Evolutionary conservation across 2,888 invertebrate genomes (phyloP), one percentile per base, ranked within the genome.

Genomic region (Nephrocerus scutellatus): DNA sequence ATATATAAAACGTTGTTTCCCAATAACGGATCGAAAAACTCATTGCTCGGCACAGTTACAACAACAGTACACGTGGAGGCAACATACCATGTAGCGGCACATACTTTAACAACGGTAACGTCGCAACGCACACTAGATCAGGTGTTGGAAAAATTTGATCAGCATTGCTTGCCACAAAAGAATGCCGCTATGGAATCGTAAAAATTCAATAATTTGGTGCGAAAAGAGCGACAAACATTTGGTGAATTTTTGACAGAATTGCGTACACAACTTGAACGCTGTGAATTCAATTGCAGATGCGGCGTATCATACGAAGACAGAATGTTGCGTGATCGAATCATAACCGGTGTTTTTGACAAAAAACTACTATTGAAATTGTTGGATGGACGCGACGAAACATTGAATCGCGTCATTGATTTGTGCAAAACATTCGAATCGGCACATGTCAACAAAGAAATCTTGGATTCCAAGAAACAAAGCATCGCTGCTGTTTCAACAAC

Each of bases 271-370:
- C 9, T 43, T 8, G 18, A 33, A 19, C 24, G 18, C 21, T 47
- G 43, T 39, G 41, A 47, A 13, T 47, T 41, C 26, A 34, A 39
- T 24, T 50, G 48, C 20, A 5, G 2, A 5, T 43, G 43, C 35
- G 38, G 39, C 13, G n/a, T 9, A 18, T 26, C 35, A 14, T 48
- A 46, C 29, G 43, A 44, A 25, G 30, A 45, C 2, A 13, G 47
- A 32, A 47, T 49, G 49, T 21, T 47, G 7, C 33, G 40, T 16
- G 48, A 46, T 35, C 43, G 44, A 9, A 48, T 46, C 13, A 33
- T 48, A 6, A 28, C 39, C 7, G 41, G 45, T 10, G 28, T 51
- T 6, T 16, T 14, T 5, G 44, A 47, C 10, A 50, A 48, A 36
- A 43, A 46, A 22, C 21, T 43, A 6, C 39, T 36, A 25, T 30